phyloP scores from a whole-genome alignment of 2,113 vertebrate genomes.

The Nesoenas mayeri region DNA sequence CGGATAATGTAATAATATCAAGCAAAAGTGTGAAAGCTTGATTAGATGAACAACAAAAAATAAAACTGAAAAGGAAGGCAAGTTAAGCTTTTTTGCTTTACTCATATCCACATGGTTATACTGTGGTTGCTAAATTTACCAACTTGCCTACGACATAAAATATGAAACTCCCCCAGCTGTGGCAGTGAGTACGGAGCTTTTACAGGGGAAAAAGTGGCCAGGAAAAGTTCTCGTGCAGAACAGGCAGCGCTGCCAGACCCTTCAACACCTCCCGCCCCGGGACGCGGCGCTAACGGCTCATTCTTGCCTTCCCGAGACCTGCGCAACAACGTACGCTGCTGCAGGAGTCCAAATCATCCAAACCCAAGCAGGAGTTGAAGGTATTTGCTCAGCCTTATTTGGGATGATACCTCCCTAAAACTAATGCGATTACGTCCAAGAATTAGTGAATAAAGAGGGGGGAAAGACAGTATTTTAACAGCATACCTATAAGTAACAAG shows the following conservation, averaged over 20 bases:
- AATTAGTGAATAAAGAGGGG: conserved; percentile 54
- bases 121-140: conserved; percentile 18
- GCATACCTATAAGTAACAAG: conserved; percentile 99
- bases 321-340: background rate
- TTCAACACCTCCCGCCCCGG: conserved; percentile 6
- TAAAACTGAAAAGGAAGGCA: conserved; percentile 39
- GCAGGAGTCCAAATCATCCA: background rate
- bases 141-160: conserved; percentile 15
- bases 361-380: background rate
- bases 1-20: background rate
- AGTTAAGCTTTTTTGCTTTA: conserved; percentile 28
- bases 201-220: background rate
- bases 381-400: background rate
- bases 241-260: background rate
- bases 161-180: background rate
- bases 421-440: background rate
- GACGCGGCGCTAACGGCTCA: background rate
- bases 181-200: conserved; percentile 2
- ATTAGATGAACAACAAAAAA: background rate
- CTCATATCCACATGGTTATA: background rate
- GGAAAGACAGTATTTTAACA: conserved; percentile 64
- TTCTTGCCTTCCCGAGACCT: conserved; percentile 5
- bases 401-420: background rate
- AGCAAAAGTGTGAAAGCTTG: conserved; percentile 38
- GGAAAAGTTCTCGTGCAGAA: conserved; percentile 44